A percentile compares a stretch with the other conserved stretches of the same genome.
Evolutionary conservation across 2,113 vertebrate species (phyloP).

Genomic region (Myodes glareolus): DNA sequence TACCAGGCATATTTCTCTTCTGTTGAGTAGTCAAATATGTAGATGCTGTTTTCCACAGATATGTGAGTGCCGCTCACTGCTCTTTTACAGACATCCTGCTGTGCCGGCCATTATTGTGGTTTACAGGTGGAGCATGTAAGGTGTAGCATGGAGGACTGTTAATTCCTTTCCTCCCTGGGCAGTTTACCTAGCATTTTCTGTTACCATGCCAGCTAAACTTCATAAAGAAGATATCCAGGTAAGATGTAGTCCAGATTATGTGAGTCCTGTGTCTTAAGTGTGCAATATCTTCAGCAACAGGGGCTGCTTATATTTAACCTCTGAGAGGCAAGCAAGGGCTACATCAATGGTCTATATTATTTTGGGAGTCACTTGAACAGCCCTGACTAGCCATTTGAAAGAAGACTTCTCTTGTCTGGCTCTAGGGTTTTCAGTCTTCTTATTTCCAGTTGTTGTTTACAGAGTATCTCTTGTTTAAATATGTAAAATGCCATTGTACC

Average conservation of each 20-base stretch:
- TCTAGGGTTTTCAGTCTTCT: background rate
- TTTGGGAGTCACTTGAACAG: background rate
- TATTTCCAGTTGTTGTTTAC: constrained; percentile 1
- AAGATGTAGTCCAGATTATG: background rate
- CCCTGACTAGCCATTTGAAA: background rate
- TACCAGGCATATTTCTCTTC: background rate
- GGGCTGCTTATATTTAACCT: background rate
- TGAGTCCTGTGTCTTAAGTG: background rate
- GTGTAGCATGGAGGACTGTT: background rate
- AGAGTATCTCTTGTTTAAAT: background rate
- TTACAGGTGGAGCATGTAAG: background rate
- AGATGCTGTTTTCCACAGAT: background rate
- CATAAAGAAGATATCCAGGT: background rate
- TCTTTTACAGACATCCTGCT: too few relatives aligned
- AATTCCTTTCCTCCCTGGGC: background rate
- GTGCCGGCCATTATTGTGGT: too few relatives aligned
- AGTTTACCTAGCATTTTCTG: background rate
- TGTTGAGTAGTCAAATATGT: background rate
- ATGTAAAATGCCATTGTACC: background rate
- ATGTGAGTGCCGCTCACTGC: background rate
- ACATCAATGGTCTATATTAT: background rate
- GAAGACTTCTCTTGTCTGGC: background rate
- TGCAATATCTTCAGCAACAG: background rate
- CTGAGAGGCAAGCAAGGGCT: background rate
- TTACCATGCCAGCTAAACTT: background rate